Base-by-base conservation (phyloP, 2,113 vertebrate genomes). In the Corythaeola cristata region DNA sequence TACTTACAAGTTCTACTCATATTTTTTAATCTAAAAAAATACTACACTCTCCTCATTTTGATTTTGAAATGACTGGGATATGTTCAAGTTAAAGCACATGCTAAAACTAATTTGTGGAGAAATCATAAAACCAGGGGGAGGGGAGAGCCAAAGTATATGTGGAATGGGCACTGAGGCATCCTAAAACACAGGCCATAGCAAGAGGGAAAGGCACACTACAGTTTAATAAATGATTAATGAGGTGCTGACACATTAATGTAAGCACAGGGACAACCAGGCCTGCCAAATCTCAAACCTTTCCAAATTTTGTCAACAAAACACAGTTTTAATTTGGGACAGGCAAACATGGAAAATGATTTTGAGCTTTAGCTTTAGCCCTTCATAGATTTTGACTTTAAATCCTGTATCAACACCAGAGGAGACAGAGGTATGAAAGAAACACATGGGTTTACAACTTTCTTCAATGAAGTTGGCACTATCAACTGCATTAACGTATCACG, bases 231-330 rank as follows among this genome's bases (percentile, higher is more conserved):
- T 97, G 97, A 98, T 97, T 97, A 97, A 98, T 96, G 97, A 98
- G 96, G 97, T 97, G 96, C 91, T 97, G 97, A 98, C 95, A 96
- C 88, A 96, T 96, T 97, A 96, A 98, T 97, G 96, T 97, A 97
- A 97, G 97, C 97, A 95, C 79, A 88, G 90, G 97, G 92, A 97
- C 91, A 91, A 74, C 68, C 83, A 96, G 95, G 96, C 83, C 97
- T 97, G 96, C 96, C 97, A 98, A 98, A 96, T 94, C 96, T 96
- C 86, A 96, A 97, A 93, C 85, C 86, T 97, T 94, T 96, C 96
- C 95, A 92, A 98, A 97, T 96, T 97, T 95, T 98, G 97, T 98
- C 97, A 97, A 97, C 96, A 98, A 98, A 98, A 98, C 94, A 94
- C 85, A 96, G 95, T 96, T 98, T 97, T 96, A 98, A 96, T 96